Conservation (phyloP, 1,140 invertebrate species). For the Drosophila subobscura region DNA sequence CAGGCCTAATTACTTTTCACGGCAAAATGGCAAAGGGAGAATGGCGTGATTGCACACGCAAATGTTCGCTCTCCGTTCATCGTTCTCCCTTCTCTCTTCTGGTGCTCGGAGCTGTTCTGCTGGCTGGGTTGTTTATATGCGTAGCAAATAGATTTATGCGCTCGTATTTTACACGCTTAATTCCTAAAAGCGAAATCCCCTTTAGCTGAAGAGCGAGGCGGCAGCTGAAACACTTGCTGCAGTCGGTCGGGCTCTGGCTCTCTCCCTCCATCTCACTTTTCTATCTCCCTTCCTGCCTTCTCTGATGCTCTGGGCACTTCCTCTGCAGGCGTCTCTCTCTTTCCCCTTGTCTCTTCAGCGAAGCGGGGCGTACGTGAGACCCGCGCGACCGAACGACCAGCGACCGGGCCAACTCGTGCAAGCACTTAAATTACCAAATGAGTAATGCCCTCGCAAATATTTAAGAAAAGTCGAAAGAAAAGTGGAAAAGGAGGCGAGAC, state of each 20-base stretch:
- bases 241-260: slow-evolving; percentile 1
- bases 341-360: too few species aligned
- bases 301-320: slow-evolving; percentile 19
- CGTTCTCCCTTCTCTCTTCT: not conserved
- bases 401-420: slow-evolving; percentile 29
- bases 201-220: slow-evolving; percentile 1
- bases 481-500: not conserved
- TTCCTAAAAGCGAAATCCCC: slow-evolving; percentile 56
- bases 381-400: slow-evolving; percentile 19
- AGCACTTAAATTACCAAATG: slow-evolving; percentile 67
- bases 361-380: slow-evolving; percentile 26
- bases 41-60: slow-evolving; percentile 69
- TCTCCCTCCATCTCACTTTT: not conserved
- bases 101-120: not conserved
- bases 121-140: slow-evolving; percentile 68
- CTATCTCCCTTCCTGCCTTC: slow-evolving; percentile 3
- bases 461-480: slow-evolving; percentile 39
- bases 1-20: slow-evolving; percentile 78
- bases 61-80: slow-evolving; percentile 18
- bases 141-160: slow-evolving; percentile 77
- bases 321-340: slow-evolving; percentile 13
- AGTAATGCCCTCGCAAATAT: slow-evolving; percentile 56
- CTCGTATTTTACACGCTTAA: slow-evolving; percentile 79
- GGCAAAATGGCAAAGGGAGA: slow-evolving; percentile 65
- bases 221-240: slow-evolving; percentile 49